Conservation (phyloP, 2,113 vertebrate species). For the Saiga tatarica region DNA sequence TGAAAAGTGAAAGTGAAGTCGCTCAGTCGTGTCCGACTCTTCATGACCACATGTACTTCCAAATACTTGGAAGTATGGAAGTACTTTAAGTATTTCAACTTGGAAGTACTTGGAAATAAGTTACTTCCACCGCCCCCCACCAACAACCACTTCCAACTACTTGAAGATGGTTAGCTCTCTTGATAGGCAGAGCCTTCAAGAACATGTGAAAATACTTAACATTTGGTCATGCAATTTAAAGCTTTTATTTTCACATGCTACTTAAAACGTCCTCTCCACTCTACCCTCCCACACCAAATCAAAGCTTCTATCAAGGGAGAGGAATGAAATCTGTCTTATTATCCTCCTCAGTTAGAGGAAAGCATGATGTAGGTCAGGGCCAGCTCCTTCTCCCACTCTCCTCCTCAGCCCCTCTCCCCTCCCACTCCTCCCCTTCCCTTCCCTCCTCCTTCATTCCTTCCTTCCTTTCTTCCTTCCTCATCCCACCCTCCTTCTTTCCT, state of each 20-base stretch:
- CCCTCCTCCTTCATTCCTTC: background rate
- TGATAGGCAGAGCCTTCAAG: background rate
- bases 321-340: background rate
- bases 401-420: accelerated
- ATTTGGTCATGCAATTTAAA: constrained; percentile 5
- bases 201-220: background rate
- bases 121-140: accelerated
- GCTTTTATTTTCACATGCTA: background rate
- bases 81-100: background rate
- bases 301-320: background rate
- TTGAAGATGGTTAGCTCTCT: background rate
- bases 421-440: accelerated
- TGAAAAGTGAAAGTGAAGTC: too few relatives aligned
- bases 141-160: background rate
- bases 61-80: background rate
- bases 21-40: too few relatives aligned
- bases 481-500: background rate
- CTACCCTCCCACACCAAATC: background rate
- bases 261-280: background rate
- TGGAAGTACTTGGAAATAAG: background rate
- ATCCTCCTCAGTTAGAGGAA: background rate
- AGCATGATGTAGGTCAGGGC: background rate
- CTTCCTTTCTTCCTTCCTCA: background rate
- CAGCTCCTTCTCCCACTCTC: background rate
- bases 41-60: background rate